Base-by-base conservation (phyloP, 2,797 vertebrate genomes). In the Amazona finschi region DNA sequence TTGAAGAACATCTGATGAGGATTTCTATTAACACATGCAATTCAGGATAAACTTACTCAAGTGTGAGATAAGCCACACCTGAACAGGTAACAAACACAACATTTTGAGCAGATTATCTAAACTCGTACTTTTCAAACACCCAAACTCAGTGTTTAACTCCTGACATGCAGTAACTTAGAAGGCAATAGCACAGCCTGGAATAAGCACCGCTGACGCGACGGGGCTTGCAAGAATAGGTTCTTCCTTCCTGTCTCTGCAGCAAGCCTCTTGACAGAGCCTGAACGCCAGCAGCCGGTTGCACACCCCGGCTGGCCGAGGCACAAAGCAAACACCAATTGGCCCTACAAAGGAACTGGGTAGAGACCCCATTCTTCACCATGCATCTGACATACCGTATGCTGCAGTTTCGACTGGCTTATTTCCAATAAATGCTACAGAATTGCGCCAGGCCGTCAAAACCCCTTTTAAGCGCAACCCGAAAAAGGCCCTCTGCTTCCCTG, bases 231-330 rank as follows among this genome's bases (percentile, higher is more conserved):
- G 28, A 39, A 12, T 21, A 46, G 80, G 41, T 15, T 20, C 28
- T 7, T 49, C 15, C 70, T n/a, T 36, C 0, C 9, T 17, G 7
- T 33, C 44, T 19, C 17, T 7, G n/a, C 53, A 36, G 31, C 28
- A 36, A 39, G 75, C 15, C 58, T 19, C 30, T 5, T 5, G 28
- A 15, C 9, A 30, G 19, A 11, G 58, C 1, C 7, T 1, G 36
- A 14, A 5, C 1, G 14, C 0, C 10, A 50, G 49, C 67, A 21
- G 38, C 15, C 47, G 7, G 41, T 4, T 4, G 28, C 2, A 3
- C 47, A 39, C 12, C 15, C 31, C 7, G 53, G 18, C 60, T 12
- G 43, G 15, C 62, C 20, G 25, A 53, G 24, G 53, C 72, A 47
- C 8, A 1, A 49, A 12, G 20, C 1, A 17, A 47, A 52, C 25